Evolutionary conservation across 2,888 invertebrate species (phyloP).

Genomic region (Pomacea canaliculata): DNA sequence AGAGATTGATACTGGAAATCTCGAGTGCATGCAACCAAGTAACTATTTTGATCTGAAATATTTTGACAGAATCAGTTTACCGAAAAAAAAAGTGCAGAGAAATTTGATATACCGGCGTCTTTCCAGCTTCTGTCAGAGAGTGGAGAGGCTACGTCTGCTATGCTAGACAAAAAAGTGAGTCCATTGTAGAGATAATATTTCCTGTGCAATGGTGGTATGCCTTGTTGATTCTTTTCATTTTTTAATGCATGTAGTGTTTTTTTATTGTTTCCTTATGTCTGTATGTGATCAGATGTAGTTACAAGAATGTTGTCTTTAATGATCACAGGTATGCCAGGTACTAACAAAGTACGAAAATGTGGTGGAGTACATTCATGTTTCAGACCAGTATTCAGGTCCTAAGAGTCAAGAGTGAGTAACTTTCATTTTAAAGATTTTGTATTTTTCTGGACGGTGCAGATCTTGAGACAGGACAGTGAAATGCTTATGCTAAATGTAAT

Average conservation of each 20-base stretch:
- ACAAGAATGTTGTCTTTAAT: too few species aligned
- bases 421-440: background rate
- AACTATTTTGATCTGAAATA: too few species aligned
- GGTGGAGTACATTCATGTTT: constrained; percentile 96
- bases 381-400: constrained; percentile 93
- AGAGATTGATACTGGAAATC: too few species aligned
- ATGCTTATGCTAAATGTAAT: too few species aligned
- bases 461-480: too few species aligned
- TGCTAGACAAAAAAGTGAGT: constrained; percentile 83
- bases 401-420: constrained; percentile 87
- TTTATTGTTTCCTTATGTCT: too few species aligned
- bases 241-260: background rate
- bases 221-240: background rate
- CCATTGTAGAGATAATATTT: background rate
- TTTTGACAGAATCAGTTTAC: constrained; percentile 79
- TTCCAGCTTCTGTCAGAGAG: constrained; percentile 86
- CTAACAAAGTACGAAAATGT: constrained; percentile 81
- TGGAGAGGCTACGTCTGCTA: constrained; percentile 85
- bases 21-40: too few species aligned
- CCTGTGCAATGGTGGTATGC: background rate
- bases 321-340: constrained; percentile 59
- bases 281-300: too few species aligned
- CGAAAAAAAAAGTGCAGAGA: constrained; percentile 85
- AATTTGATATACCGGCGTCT: constrained; percentile 80
- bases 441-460: too few species aligned